phyloP scores from a whole-genome alignment of 2,888 invertebrate genomes.

The Steromphala cineraria region DNA sequence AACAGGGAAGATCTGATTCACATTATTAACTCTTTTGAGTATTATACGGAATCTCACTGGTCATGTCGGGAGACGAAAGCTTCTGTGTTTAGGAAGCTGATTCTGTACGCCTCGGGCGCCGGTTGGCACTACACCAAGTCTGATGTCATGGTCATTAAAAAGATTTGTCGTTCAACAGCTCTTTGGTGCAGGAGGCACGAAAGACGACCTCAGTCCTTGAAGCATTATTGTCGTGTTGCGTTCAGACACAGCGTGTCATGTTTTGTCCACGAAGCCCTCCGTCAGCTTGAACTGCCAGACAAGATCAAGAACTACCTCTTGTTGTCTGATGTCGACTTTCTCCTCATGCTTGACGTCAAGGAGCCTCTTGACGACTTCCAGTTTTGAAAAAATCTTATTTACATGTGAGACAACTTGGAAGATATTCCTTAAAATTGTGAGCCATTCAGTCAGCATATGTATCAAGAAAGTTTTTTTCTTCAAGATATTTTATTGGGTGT shows the following conservation, averaged over 20 bases:
- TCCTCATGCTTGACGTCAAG: background rate
- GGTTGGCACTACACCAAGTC: slow-evolving; percentile 58
- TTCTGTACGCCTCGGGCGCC: slow-evolving; percentile 54
- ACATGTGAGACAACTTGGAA: background rate
- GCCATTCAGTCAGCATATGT: too few relatives aligned
- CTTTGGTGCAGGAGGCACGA: slow-evolving; percentile 50
- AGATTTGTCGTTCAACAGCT: slow-evolving; percentile 46
- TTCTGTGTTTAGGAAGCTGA: slow-evolving; percentile 47
- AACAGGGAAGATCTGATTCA: slow-evolving; percentile 40
- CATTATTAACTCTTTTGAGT: slow-evolving; percentile 53
- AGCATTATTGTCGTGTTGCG: slow-evolving; percentile 48
- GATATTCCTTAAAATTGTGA: background rate
- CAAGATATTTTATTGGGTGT: too few relatives aligned
- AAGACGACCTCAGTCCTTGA: slow-evolving; percentile 44
- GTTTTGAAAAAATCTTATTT: background rate
- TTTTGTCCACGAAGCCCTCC: slow-evolving; percentile 41
- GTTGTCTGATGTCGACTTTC: slow-evolving; percentile 57
- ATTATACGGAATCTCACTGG: slow-evolving; percentile 64
- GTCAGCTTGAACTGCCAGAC: slow-evolving; percentile 45
- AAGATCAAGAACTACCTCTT: slow-evolving; percentile 53
- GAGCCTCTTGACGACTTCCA: background rate
- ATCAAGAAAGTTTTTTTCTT: too few relatives aligned
- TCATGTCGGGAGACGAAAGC: slow-evolving; percentile 44
- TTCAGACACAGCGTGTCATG: slow-evolving; percentile 41
- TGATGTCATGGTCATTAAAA: slow-evolving; percentile 47